Conservation (phyloP, 2,797 vertebrate species). For the Hyperoplus immaculatus region DNA sequence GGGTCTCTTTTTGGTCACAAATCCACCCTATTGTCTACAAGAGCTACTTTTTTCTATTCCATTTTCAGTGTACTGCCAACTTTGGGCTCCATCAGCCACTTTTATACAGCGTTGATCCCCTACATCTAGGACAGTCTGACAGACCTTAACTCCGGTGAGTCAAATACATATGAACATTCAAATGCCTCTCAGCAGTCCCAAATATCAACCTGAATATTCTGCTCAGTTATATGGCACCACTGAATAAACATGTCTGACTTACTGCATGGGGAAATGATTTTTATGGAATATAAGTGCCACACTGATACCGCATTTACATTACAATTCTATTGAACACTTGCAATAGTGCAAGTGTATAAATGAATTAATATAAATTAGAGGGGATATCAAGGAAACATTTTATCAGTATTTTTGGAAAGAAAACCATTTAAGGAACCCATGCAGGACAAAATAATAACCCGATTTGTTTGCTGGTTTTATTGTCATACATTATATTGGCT, state of each 20-base stretch:
- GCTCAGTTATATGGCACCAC: conserved; percentile 15
- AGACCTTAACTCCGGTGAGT: conserved; percentile 30
- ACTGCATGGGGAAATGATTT: conserved; percentile 12
- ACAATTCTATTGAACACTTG: conserved; percentile 15
- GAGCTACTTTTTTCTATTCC: neutral
- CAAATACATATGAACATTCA: conserved; percentile 43
- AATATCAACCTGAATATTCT: conserved; percentile 22
- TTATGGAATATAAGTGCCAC: conserved; percentile 31
- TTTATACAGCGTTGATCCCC: conserved; percentile 24
- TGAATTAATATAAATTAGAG: neutral
- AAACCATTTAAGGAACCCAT: conserved; percentile 33
- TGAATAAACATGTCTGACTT: conserved; percentile 48
- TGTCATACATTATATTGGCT: conserved; percentile 3
- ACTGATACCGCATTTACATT: conserved; percentile 26
- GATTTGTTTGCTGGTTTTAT: conserved; percentile 27
- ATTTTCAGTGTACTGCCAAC: neutral
- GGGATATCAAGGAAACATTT: conserved; percentile 36
- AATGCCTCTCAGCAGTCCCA: conserved; percentile 40
- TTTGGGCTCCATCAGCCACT: conserved; percentile 12
- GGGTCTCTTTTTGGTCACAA: neutral
- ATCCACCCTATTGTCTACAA: conserved; percentile 1
- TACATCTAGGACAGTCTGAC: conserved; percentile 27
- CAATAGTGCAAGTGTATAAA: conserved; percentile 6
- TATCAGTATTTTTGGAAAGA: conserved; percentile 27
- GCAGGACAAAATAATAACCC: conserved; percentile 22